Evolutionary conservation across 92 coral and sea anemone genomes (phyloP).

Genomic region (Metridium senile): DNA sequence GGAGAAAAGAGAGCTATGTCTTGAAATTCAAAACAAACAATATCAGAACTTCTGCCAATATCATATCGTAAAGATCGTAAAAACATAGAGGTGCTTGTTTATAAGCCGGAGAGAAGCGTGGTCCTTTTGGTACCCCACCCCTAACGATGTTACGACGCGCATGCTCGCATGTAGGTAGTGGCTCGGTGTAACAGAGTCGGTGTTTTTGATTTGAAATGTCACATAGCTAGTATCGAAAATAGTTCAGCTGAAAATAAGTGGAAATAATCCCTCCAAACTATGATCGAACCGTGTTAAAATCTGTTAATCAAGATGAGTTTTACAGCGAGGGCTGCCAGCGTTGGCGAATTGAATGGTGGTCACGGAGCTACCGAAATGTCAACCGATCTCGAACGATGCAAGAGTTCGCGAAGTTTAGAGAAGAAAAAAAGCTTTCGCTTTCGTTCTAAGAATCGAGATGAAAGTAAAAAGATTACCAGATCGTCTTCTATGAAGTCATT

Average conservation of each 20-base stretch:
- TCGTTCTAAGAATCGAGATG: slow-evolving; percentile 58
- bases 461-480: slow-evolving; percentile 60
- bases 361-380: slow-evolving; percentile 57
- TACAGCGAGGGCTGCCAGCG: slow-evolving; percentile 53
- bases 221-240: slow-evolving; percentile 2
- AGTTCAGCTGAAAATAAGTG: neutral
- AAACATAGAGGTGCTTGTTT: no score
- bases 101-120: no score
- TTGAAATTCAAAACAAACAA: no score
- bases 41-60: no score
- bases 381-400: slow-evolving; percentile 75
- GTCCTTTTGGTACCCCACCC: no score
- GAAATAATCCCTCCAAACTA: neutral
- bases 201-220: slow-evolving; percentile 31
- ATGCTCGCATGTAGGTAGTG: slow-evolving; percentile 36
- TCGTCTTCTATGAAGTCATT: slow-evolving; percentile 82
- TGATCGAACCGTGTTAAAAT: neutral
- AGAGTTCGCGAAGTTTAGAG: slow-evolving; percentile 69
- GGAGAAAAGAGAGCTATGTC: no score
- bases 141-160: slow-evolving; percentile 26
- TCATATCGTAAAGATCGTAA: no score
- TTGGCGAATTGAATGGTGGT: slow-evolving; percentile 86
- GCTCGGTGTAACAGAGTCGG: neutral
- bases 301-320: slow-evolving; percentile 26
- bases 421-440: slow-evolving; percentile 79